Evolutionary conservation across 2,113 vertebrate genomes (phyloP), one percentile per base, ranked within the genome.

Genomic region (Neodontobutis hainanensis): DNA sequence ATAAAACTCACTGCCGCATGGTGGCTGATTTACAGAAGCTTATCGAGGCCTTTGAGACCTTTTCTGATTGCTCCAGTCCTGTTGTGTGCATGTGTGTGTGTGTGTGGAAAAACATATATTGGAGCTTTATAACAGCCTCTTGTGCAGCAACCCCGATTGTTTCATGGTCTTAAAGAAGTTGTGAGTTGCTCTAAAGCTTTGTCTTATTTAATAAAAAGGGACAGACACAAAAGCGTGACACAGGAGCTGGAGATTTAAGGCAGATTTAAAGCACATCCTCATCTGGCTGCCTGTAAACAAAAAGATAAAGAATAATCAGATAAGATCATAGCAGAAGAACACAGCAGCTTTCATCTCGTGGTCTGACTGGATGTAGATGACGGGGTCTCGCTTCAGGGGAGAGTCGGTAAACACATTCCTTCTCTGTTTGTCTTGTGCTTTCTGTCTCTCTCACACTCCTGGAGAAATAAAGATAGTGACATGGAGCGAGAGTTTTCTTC

Each of bases 11-110:
- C 68, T 72, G 78, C 67, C 63, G 73, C 75, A 81, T 80, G 75
- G 83, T 53, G 75, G 78, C 85, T 91, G 89, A 91, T 89, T 90
- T 92, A 91, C 84, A 81, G 81, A 79, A 75, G 86, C 83, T 87
- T 84, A 85, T 70, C 16, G 55, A 85, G 79, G 73, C 83, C 81
- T 80, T 71, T 36, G 84, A 77, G 88, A 84, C 80, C 80, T 85
- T 53, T 76, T 83, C 79, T 59, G 80, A 87, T 87, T 83, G 80
- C 61, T 78, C 66, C 55, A 53, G 61, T 79, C 47, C 61, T 60
- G 75, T 12, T 56, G 15, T 65, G 45, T 35, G 44, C 58, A 44
- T 49, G 68, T 66, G 59, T 57, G 50, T 69, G 44, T 44, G 49
- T 51, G 51, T 40, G 55, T 67, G 53, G 48, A 44, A 32, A 38